Conservation (phyloP, 2,797 vertebrate species). For the Perodicticus potto region DNA sequence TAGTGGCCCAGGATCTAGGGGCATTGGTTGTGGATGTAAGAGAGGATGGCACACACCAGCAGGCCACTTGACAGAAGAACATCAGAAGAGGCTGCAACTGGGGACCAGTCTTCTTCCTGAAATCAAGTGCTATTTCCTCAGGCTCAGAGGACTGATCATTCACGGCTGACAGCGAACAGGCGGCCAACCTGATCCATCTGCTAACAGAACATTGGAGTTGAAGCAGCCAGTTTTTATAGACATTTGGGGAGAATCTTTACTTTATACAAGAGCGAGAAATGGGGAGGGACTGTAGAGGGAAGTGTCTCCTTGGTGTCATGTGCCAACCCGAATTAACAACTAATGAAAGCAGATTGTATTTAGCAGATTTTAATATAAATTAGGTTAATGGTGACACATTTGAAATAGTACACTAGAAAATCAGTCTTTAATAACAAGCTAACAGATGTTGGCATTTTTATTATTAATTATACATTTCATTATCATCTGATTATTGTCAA, state of each 20-base stretch:
- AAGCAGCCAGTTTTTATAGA: slow-evolving; percentile 79
- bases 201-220: slow-evolving; percentile 59
- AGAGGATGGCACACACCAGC: neutral
- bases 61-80: slow-evolving; percentile 12
- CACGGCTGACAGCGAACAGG: slow-evolving; percentile 49
- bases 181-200: slow-evolving; percentile 78
- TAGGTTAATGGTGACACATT: slow-evolving; percentile 90
- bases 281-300: slow-evolving; percentile 70
- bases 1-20: neutral
- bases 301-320: slow-evolving; percentile 80
- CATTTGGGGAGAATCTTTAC: slow-evolving; percentile 80
- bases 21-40: neutral
- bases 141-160: slow-evolving; percentile 66
- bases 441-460: slow-evolving; percentile 93
- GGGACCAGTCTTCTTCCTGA: neutral
- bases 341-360: slow-evolving; percentile 91
- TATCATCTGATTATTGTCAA: slow-evolving; percentile 92
- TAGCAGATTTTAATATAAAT: slow-evolving; percentile 91
- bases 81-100: neutral
- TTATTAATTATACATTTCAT: slow-evolving; percentile 93
- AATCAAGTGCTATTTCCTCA: slow-evolving; percentile 36
- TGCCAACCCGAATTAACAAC: slow-evolving; percentile 86
- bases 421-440: slow-evolving; percentile 89
- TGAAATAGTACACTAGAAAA: slow-evolving; percentile 88
- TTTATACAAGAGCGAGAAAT: slow-evolving; percentile 62